A percentile compares a stretch with the other conserved stretches of the same genome.
Evolutionary conservation across 1,140 invertebrate species (phyloP).

Genomic region (Tetramorium parvispinum): DNA sequence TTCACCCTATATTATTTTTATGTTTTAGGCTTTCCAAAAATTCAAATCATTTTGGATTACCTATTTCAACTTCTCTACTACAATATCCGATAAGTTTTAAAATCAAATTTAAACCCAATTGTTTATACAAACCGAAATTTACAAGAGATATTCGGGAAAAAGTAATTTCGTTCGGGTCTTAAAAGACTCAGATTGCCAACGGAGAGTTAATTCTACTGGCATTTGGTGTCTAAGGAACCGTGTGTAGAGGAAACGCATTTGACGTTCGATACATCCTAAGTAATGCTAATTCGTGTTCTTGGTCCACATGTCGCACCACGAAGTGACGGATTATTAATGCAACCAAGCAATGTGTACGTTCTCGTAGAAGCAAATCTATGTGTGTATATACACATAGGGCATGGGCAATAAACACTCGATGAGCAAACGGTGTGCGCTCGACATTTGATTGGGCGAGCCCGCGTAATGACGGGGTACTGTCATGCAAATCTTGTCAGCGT

Average conservation of each 20-base stretch:
- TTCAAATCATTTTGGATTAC: too few relatives aligned
- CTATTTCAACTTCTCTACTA: too few relatives aligned
- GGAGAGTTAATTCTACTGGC: not conserved
- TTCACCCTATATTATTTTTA: too few relatives aligned
- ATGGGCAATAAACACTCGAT: slow-evolving; percentile 78
- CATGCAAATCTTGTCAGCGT: slow-evolving; percentile 78
- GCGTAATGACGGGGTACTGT: slow-evolving; percentile 79
- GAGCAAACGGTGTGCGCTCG: slow-evolving; percentile 76
- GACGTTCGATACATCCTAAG: slow-evolving; percentile 10
- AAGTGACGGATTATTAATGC: slow-evolving; percentile 71
- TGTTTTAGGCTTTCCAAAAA: too few relatives aligned
- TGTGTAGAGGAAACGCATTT: not conserved
- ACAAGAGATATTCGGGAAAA: too few relatives aligned
- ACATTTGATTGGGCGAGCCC: slow-evolving; percentile 78
- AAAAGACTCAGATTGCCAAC: too few relatives aligned
- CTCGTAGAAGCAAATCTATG: slow-evolving; percentile 52
- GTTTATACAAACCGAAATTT: too few relatives aligned
- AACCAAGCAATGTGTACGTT: slow-evolving; percentile 39
- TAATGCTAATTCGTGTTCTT: slow-evolving; percentile 34
- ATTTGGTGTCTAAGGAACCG: not conserved
- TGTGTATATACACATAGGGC: slow-evolving; percentile 75
- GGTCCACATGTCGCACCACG: slow-evolving; percentile 23
- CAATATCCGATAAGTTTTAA: too few relatives aligned
- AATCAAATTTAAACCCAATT: too few relatives aligned
- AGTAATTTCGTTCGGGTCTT: too few relatives aligned